Evolutionary conservation across 2,888 invertebrate genomes (phyloP), one percentile per base, ranked within the genome.

Genomic region (Ceramica pisi): DNA sequence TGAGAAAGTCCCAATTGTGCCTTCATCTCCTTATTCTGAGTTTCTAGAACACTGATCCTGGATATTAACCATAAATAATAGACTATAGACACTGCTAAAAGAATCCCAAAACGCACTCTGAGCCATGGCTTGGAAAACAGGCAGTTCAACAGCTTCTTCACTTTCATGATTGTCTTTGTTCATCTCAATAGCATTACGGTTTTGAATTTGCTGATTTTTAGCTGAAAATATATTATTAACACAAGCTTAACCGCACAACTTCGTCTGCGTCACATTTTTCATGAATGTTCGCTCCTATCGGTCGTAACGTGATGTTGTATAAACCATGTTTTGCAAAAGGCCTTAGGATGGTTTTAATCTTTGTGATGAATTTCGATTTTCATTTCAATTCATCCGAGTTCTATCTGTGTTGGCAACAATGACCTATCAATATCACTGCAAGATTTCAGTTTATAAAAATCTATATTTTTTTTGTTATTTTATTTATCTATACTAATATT

Each of bases 11-110:
- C 96, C 31, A 97, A 92, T 86, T 97, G 97, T 31, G 96, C 95
- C 81, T 96, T 95, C 56, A 97, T 95, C 23, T 96, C 93, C 85
- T 96, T 96, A 87, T 97, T 97, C 86, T 97, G 97, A 74, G 96
- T 96, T 87, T 97, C 97, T 81, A 97, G 91, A 48, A 97, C 95
- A 84, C 94, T 95, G 46, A 97, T 96, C 53, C 96, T 92, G 26
- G 97, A 96, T 78, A 97, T 96, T 51, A 97, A 89, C 92, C 96
- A 95, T 93, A 94, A 95, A 78, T 94, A 95, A 71, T 95, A 95
- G 1, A 93, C 87, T 26, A 95, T 87, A 0, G 95, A 94, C 1
- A 95, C 88, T 0, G 92, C 90, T 71, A 96, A 86, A 93, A 95
- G 95, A 82, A 95, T 89, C 0, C 93, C 94, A 12, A 95, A 88